Conservation (phyloP, 1,140 invertebrate genomes). For the Harlomillsia oculata region DNA sequence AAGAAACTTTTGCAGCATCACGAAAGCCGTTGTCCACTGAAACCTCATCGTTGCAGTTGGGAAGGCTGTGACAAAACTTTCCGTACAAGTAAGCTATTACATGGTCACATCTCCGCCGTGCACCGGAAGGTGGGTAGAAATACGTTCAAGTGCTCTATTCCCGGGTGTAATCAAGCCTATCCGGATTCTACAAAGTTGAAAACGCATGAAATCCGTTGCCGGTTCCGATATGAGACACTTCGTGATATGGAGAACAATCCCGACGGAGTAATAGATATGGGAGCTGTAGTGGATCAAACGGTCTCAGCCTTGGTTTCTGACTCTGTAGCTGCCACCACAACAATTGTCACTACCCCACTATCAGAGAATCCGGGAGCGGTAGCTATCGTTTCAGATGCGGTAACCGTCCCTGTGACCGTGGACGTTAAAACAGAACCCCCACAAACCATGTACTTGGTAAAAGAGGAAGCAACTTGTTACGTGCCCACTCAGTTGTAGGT, state of each 20-base stretch:
- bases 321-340: no score
- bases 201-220: conserved; percentile 21
- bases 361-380: no score
- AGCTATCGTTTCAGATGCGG: no score
- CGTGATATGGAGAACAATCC: conserved; percentile 8
- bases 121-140: conserved; percentile 21
- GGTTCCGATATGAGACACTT: conserved; percentile 19
- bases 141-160: conserved; percentile 24
- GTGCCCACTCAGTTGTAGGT: no score
- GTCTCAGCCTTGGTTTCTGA: no score
- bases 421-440: no score
- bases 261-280: conserved; percentile 1
- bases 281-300: no score
- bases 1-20: conserved; percentile 20
- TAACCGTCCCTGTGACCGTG: no score
- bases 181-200: conserved; percentile 21
- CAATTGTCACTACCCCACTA: no score
- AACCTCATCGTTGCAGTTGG: conserved; percentile 25
- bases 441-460: no score
- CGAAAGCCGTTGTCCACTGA: conserved; percentile 20
- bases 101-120: conserved; percentile 23
- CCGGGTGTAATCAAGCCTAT: conserved; percentile 13
- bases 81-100: conserved; percentile 22
- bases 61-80: conserved; percentile 26
- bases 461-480: no score